A percentile compares a stretch with the other conserved stretches of the same genome.
Evolutionary conservation across 2,888 invertebrate genomes (phyloP).

Genomic region (Priapulus caudatus): DNA sequence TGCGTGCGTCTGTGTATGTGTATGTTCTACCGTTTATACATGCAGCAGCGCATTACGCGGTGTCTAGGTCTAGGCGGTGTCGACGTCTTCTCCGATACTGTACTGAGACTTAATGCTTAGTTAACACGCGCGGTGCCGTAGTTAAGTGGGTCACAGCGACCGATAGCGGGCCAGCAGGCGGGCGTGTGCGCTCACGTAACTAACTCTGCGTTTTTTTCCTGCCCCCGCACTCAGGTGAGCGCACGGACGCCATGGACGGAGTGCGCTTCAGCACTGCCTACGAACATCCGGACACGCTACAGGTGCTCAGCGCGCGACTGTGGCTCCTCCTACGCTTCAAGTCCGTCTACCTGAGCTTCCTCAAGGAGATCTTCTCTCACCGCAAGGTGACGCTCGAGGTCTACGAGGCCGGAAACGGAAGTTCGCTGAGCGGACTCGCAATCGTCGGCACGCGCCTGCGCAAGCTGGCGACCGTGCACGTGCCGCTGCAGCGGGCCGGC

Average conservation of each 20-base stretch:
- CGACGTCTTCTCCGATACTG: too few species aligned
- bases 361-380: slow-evolving; percentile 15
- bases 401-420: slow-evolving; percentile 46
- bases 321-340: slow-evolving; percentile 56
- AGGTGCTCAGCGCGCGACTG: slow-evolving; percentile 63
- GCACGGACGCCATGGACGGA: neutral
- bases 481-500: slow-evolving; percentile 46
- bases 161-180: too few species aligned
- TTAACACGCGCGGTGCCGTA: too few species aligned
- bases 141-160: too few species aligned
- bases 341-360: slow-evolving; percentile 27
- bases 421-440: slow-evolving; percentile 6
- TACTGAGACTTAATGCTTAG: too few species aligned
- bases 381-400: slow-evolving; percentile 56
- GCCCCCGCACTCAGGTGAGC: slow-evolving; percentile 56
- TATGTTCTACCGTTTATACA: too few species aligned
- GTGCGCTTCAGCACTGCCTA: neutral
- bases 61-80: too few species aligned
- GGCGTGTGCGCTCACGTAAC: too few species aligned
- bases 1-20: too few species aligned
- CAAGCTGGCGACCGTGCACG: slow-evolving; percentile 1
- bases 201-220: too few species aligned
- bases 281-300: slow-evolving; percentile 46
- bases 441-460: neutral
- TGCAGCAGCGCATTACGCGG: too few species aligned